A percentile compares a stretch with the other conserved stretches of the same genome.
These are phyloP conservation scores for Penelope pileata DNA, from an alignment of 2,113 vertebrate genomes.

Conservation along the genomic window DNA sequence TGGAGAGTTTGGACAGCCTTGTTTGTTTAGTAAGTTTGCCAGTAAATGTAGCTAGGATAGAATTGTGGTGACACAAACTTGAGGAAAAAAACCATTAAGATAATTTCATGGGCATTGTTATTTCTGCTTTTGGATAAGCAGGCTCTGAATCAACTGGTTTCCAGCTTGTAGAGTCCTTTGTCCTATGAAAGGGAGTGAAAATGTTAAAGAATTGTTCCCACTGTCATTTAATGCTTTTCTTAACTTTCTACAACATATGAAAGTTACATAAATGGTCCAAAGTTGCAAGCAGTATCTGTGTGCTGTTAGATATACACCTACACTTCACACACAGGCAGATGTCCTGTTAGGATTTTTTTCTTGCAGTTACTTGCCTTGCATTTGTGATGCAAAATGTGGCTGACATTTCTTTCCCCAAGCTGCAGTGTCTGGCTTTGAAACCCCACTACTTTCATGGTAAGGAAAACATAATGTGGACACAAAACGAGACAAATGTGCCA, in stretches of 20 bases:
- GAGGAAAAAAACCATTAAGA: not conserved
- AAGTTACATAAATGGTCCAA: conserved; percentile 44
- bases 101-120: conserved; percentile 38
- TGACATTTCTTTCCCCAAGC: conserved; percentile 16
- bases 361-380: conserved; percentile 1
- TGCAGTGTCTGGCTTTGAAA: conserved; percentile 22
- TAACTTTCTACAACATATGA: not conserved
- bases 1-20: conserved; percentile 31
- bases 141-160: not conserved
- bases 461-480: not conserved
- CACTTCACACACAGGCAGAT: not conserved
- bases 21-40: conserved; percentile 60
- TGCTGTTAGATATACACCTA: not conserved
- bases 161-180: not conserved
- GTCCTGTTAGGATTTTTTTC: conserved; percentile 47
- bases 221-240: not conserved
- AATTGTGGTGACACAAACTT: not conserved
- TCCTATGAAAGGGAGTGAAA: not conserved
- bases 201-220: not conserved
- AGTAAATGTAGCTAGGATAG: conserved; percentile 30
- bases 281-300: not conserved
- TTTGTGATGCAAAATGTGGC: conserved; percentile 32
- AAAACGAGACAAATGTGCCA: not conserved
- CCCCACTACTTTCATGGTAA: not conserved
- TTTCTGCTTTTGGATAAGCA: not conserved